These are phyloP conservation scores for Armadillidium nasatum DNA, from an alignment of 1,140 invertebrate genomes.

Conservation along the genomic window DNA sequence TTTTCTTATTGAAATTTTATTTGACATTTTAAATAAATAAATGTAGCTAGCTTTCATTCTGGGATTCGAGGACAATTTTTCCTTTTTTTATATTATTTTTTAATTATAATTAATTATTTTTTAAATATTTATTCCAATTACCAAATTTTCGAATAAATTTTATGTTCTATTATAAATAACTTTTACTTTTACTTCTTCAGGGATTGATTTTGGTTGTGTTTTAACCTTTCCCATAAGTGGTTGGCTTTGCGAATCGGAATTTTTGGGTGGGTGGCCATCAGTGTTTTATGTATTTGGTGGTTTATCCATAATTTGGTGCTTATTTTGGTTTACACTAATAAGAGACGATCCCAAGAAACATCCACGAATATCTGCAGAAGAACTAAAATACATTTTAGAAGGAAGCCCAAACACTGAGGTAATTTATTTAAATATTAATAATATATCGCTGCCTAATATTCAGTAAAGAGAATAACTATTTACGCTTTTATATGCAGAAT, in stretches of 20 bases:
- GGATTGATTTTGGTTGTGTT: constrained; percentile 74
- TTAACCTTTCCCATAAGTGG: constrained; percentile 76
- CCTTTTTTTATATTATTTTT: too few species aligned
- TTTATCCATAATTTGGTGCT: constrained; percentile 73
- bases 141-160: too few species aligned
- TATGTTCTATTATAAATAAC: too few species aligned
- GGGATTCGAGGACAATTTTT: too few species aligned
- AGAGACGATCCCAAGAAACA: constrained; percentile 80
- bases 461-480: too few species aligned
- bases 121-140: too few species aligned
- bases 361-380: constrained; percentile 74
- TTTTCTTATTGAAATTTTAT: too few species aligned
- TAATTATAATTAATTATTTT: too few species aligned
- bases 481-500: too few species aligned
- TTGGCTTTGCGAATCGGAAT: constrained; percentile 59
- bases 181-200: constrained; percentile 48
- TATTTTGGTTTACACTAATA: constrained; percentile 76
- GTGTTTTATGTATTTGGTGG: constrained; percentile 78
- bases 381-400: constrained; percentile 70
- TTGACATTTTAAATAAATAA: too few species aligned
- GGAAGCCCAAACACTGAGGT: neutral
- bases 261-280: constrained; percentile 71
- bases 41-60: too few species aligned
- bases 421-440: neutral
- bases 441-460: too few species aligned